phyloP scores from a whole-genome alignment of 2,797 vertebrate species.

The Rhincodon typus region DNA sequence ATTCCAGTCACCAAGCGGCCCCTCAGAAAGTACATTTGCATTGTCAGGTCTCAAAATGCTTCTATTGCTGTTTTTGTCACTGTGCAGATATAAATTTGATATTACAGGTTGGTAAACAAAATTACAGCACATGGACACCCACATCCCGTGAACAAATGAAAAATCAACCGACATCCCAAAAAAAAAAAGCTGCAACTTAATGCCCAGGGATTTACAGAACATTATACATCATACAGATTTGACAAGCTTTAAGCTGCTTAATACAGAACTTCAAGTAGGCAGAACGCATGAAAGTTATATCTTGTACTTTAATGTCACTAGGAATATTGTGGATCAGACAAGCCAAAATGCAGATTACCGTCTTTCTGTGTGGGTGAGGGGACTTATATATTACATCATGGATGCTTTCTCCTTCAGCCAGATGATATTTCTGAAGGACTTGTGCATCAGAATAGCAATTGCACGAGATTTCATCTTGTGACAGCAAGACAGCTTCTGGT shows the following conservation, averaged over 20 bases:
- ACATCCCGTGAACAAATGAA: conserved; percentile 1
- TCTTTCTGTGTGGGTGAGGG: neutral
- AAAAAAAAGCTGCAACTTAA: conserved; percentile 18
- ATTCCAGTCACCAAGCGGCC: neutral
- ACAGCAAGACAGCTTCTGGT: neutral
- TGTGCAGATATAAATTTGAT: neutral
- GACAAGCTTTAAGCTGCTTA: conserved; percentile 30
- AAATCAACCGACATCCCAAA: too few relatives aligned
- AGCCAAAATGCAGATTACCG: neutral
- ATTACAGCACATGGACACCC: too few relatives aligned
- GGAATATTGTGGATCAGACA: neutral
- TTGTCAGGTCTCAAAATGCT: neutral
- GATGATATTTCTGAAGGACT: neutral
- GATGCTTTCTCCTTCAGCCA: neutral
- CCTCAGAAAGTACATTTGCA: neutral
- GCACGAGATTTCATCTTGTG: neutral
- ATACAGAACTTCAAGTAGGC: conserved; percentile 1
- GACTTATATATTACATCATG: neutral
- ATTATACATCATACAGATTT: conserved; percentile 11
- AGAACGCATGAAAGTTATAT: neutral
- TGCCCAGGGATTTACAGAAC: conserved; percentile 1
- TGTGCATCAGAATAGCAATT: neutral
- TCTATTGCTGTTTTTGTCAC: neutral
- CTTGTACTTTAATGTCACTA: conserved; percentile 3
- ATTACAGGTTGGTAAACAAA: neutral